A percentile compares a stretch with the other conserved stretches of the same genome.
These are phyloP conservation scores for Tauraco hartlaubi DNA, from an alignment of 2,797 vertebrate species.

Conservation along the genomic window DNA sequence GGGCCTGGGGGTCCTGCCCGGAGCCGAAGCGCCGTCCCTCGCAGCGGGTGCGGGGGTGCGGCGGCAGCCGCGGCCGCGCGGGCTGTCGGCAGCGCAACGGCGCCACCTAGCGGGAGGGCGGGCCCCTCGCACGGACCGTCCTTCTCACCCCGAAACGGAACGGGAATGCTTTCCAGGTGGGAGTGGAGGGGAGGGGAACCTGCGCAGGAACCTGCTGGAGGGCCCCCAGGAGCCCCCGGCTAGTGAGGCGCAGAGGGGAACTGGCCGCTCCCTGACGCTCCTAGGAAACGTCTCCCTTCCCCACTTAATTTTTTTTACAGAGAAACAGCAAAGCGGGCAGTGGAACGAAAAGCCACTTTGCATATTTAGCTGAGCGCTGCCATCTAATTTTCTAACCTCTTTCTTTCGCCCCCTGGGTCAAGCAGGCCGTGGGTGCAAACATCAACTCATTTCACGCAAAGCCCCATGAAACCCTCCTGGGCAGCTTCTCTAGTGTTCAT, in stretches of 20 bases:
- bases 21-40: neutral
- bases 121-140: neutral
- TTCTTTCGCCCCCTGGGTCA: neutral
- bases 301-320: neutral
- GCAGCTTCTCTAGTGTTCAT: neutral
- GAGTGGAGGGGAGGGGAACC: neutral
- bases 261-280: neutral
- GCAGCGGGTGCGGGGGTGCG: neutral
- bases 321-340: neutral
- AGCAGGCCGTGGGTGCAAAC: neutral
- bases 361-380: neutral
- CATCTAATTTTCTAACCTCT: neutral
- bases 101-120: constrained; percentile 31
- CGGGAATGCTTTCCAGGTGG: neutral
- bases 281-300: neutral
- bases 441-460: neutral
- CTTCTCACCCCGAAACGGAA: neutral
- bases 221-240: neutral
- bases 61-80: neutral
- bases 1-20: neutral
- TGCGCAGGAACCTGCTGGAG: neutral
- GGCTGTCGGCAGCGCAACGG: neutral
- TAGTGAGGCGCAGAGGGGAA: neutral
- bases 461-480: neutral
- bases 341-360: neutral